Conservation (phyloP, 2,888 invertebrate species). For the Charanyca ferruginea region DNA sequence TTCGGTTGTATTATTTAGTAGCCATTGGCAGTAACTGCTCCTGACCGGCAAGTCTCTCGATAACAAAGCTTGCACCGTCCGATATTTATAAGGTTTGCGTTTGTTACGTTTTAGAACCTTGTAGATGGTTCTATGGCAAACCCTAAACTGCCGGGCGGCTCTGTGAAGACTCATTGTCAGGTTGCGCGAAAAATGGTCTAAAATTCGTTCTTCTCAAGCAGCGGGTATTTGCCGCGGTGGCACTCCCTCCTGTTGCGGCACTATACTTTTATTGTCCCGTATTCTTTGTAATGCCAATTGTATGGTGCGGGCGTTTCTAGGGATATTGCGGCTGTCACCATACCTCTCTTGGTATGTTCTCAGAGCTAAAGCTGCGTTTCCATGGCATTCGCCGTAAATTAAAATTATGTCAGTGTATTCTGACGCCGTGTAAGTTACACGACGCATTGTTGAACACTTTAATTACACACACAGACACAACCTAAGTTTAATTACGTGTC, state of each 20-base stretch:
- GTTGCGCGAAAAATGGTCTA: slow-evolving; percentile 10
- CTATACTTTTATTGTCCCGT: slow-evolving; percentile 5
- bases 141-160: not conserved
- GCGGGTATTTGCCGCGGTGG: slow-evolving; percentile 13
- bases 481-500: too few relatives aligned
- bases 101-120: slow-evolving; percentile 9
- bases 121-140: not conserved
- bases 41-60: slow-evolving; percentile 7
- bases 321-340: slow-evolving; percentile 6
- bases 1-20: slow-evolving; percentile 7
- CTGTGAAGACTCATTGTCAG: not conserved
- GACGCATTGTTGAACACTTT: not conserved
- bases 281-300: not conserved
- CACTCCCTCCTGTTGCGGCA: slow-evolving; percentile 9
- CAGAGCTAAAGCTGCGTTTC: slow-evolving; percentile 1
- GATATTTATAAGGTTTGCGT: too few relatives aligned
- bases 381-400: not conserved
- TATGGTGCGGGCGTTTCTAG: slow-evolving; percentile 8
- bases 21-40: slow-evolving; percentile 8
- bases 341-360: not conserved
- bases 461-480: not conserved
- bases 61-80: slow-evolving; percentile 8
- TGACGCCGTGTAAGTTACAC: not conserved
- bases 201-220: slow-evolving; percentile 4
- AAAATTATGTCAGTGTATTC: slow-evolving; percentile 1